Base-by-base conservation (phyloP, 2,888 invertebrate genomes). In the Pycnomerus fuliginosus region DNA sequence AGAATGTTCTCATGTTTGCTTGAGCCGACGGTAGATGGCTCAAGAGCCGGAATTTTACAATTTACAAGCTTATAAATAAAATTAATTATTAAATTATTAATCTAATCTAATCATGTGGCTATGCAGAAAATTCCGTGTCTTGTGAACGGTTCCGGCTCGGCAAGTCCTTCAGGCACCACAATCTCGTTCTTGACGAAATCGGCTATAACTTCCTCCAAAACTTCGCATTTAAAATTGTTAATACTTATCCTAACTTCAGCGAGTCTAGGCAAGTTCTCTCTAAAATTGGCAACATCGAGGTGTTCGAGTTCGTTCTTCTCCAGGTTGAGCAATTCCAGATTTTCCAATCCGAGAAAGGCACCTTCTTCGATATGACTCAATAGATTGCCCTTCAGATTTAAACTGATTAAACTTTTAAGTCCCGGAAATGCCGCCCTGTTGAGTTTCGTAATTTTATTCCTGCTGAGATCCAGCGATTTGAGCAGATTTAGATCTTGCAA, bases 161-260 rank as follows among this genome's bases (percentile, higher is more conserved):
- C 39, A 5, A 30, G 15, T 4, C 39, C 39, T 31, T 39, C 39
- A 14, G 39, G 39, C 3, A 39, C 31, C 17, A 15, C 17, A 5
- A 39, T 3, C n/a, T 22, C 23, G 1, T 16, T 12, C 10, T 20
- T 31, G 4, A 10, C 12, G 11, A 39, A 39, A n/a, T 31, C 24
- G n/a, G 8, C n/a, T 5, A 39, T 31, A 10, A 31, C 11, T 22
- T n/a, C 3, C 24, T 31, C 24, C 20, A 39, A 31, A 22, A 4
- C 15, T 15, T 16, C 13, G 23, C 39, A 39, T 15, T 7, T 8
- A 31, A 39, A 31, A n/a, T 13, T 11, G 23, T 39, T 39, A n/a
- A 31, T 15, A 14, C 31, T 14, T 1, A 39, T 16, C 4, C 24
- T 3, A 17, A 39, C 22, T 22, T 22, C 2, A 11, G 20, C 12